These are phyloP conservation scores for Vipera latastei DNA, from an alignment of 2,797 vertebrate genomes.

Conservation along the genomic window DNA sequence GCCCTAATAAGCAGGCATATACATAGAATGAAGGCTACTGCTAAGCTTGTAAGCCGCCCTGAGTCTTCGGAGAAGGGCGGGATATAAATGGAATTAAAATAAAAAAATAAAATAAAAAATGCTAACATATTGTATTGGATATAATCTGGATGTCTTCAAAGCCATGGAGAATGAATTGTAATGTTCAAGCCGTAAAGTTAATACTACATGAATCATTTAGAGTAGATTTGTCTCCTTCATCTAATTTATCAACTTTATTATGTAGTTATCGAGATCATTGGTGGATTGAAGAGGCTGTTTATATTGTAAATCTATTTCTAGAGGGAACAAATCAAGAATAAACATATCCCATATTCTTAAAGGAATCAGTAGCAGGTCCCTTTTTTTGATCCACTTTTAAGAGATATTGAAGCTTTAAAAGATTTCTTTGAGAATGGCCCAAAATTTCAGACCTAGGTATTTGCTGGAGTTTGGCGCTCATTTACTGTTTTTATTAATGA, in stretches of 20 bases:
- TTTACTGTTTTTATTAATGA: background rate
- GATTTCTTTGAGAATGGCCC: background rate
- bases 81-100: too few species aligned
- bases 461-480: background rate
- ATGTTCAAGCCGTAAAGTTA: background rate
- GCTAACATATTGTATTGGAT: background rate
- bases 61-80: too few species aligned
- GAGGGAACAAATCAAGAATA: background rate
- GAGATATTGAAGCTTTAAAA: background rate
- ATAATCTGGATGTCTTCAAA: background rate
- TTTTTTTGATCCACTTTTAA: background rate
- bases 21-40: too few species aligned
- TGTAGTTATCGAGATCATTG: background rate
- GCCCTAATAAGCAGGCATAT: too few species aligned
- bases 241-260: background rate
- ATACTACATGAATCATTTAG: background rate
- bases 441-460: background rate
- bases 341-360: background rate
- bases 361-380: background rate
- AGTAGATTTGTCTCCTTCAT: background rate
- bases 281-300: background rate
- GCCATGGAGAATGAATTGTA: background rate
- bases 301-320: background rate
- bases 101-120: too few species aligned
- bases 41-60: too few species aligned